phyloP scores from a whole-genome alignment of 2,797 vertebrate genomes.

The Artibeus jamaicensis region DNA sequence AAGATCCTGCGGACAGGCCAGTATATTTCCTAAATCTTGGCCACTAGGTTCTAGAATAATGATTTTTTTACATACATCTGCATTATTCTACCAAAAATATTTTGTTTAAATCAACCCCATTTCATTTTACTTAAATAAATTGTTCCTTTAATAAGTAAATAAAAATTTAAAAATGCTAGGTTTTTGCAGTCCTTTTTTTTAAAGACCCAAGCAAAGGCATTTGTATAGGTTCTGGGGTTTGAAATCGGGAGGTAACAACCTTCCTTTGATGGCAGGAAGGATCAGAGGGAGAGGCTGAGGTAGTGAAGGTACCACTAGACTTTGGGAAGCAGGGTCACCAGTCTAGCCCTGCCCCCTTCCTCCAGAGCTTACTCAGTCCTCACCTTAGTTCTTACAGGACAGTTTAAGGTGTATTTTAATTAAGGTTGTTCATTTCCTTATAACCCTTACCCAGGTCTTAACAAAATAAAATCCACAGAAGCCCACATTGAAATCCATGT shows the following conservation, averaged over 20 bases:
- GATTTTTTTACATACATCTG: background rate
- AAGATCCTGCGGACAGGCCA: background rate
- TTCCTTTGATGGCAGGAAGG: background rate
- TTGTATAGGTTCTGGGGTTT: background rate
- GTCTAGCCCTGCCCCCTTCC: background rate
- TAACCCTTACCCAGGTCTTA: background rate
- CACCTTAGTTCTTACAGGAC: background rate
- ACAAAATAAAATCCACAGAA: constrained; percentile 41
- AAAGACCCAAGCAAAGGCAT: background rate
- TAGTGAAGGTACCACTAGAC: background rate
- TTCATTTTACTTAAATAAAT: constrained; percentile 15
- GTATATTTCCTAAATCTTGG: background rate
- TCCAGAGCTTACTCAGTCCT: background rate
- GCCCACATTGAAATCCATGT: background rate
- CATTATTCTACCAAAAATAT: background rate
- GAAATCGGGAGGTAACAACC: background rate
- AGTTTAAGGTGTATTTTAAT: constrained; percentile 23
- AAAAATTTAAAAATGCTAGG: background rate
- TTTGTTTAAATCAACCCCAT: background rate
- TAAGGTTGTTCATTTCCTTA: constrained; percentile 24
- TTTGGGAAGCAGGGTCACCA: background rate
- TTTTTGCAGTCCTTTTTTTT: background rate
- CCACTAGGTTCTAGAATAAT: background rate
- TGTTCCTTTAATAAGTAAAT: background rate
- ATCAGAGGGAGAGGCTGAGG: background rate